A percentile compares a stretch with the other conserved stretches of the same genome.
These are phyloP conservation scores for Acanthacorydalis orientalis DNA, from an alignment of 2,888 invertebrate species.

Conservation along the genomic window DNA sequence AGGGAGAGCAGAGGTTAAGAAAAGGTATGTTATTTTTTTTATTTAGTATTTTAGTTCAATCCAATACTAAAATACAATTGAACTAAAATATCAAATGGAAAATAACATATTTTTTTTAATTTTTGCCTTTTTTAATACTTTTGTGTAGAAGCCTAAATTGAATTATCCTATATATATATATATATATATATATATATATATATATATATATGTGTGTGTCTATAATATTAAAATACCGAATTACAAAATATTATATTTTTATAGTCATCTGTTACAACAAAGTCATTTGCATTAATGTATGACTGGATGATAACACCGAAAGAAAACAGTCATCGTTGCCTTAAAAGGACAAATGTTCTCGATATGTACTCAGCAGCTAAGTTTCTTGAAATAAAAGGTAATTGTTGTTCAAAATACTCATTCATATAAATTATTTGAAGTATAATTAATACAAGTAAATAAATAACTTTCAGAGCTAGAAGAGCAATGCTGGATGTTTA, in stretches of 20 bases:
- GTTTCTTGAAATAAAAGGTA: constrained; percentile 51
- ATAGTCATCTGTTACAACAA: constrained; percentile 13
- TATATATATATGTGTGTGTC: too few relatives aligned
- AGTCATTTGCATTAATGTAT: constrained; percentile 53
- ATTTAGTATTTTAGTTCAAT: too few relatives aligned
- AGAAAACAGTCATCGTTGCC: constrained; percentile 41
- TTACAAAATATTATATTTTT: constrained; percentile 9
- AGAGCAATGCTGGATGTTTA: constrained; percentile 61
- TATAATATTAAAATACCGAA: too few relatives aligned
- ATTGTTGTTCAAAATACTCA: neutral
- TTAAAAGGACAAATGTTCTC: constrained; percentile 51
- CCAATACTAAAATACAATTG: too few relatives aligned
- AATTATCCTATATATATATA: too few relatives aligned
- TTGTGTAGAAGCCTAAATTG: too few relatives aligned
- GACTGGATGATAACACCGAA: constrained; percentile 63
- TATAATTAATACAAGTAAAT: neutral
- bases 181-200: too few relatives aligned
- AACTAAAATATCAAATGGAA: too few relatives aligned
- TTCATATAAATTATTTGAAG: neutral
- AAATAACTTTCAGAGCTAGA: constrained; percentile 38
- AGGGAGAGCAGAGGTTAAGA: too few relatives aligned
- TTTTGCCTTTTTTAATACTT: too few relatives aligned
- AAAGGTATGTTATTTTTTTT: too few relatives aligned
- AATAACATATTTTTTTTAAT: too few relatives aligned
- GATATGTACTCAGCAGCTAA: constrained; percentile 57